Evolutionary conservation across 2,888 invertebrate genomes (phyloP).

Genomic region (Catocala sponsa): DNA sequence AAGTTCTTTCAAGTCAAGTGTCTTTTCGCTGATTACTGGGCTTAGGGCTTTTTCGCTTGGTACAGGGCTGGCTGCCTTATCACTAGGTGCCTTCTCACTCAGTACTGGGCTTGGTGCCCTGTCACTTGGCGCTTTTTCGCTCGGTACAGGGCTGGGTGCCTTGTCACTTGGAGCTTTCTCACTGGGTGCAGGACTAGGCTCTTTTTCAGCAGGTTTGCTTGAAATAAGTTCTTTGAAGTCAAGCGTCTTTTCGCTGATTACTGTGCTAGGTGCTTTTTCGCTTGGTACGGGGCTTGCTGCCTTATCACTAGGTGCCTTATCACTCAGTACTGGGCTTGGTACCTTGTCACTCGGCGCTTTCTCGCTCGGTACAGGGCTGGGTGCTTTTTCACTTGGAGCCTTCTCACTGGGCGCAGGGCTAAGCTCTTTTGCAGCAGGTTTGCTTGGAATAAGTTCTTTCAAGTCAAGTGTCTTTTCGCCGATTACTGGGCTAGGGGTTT

Average conservation of each 20-base stretch:
- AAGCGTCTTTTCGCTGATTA: slow-evolving; percentile 1
- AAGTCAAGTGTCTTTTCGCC: no score
- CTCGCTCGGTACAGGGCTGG: neutral
- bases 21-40: neutral
- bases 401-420: slow-evolving; percentile 1
- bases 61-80: slow-evolving; percentile 12
- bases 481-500: no score
- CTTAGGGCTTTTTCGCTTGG: slow-evolving; percentile 7
- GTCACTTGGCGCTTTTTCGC: neutral
- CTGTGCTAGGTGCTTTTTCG: slow-evolving; percentile 14
- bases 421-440: neutral
- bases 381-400: neutral
- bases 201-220: slow-evolving; percentile 4
- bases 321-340: slow-evolving; percentile 5
- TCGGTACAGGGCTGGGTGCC: neutral
- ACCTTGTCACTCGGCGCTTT: slow-evolving; percentile 1
- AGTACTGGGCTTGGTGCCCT: slow-evolving; percentile 5
- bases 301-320: neutral
- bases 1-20: neutral
- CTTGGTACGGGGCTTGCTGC: neutral
- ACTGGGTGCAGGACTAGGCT: neutral
- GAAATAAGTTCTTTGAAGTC: slow-evolving; percentile 6
- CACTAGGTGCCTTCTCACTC: slow-evolving; percentile 3
- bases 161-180: neutral
- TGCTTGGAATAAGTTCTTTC: neutral